Evolutionary conservation across 1,140 invertebrate species (phyloP).

Genomic region (Penaeus indicus): DNA sequence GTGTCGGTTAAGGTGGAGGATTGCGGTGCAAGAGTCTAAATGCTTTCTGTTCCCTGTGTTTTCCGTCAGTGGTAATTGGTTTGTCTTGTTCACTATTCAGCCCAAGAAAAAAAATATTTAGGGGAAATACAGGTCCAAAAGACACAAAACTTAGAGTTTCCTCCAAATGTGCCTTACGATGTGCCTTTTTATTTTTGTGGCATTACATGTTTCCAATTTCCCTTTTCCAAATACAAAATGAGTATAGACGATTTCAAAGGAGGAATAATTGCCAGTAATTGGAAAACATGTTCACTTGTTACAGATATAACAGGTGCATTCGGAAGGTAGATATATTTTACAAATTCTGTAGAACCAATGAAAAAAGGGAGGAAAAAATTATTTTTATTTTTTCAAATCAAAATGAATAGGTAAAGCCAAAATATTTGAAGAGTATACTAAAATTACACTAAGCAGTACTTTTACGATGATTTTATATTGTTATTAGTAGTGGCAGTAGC

Average conservation of each 20-base stretch:
- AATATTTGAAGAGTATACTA: too few species aligned
- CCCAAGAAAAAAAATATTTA: constrained; percentile 27
- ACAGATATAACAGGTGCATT: constrained; percentile 8
- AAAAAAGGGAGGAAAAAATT: neutral
- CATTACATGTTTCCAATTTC: constrained; percentile 46
- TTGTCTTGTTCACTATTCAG: constrained; percentile 4
- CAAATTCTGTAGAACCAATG: neutral
- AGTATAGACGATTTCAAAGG: constrained; percentile 5
- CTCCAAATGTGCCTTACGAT: constrained; percentile 49
- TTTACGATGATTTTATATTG: too few species aligned
- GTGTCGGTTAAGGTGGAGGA: constrained; percentile 61
- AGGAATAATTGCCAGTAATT: constrained; percentile 12
- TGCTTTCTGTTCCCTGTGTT: constrained; percentile 5
- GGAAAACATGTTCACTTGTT: constrained; percentile 40
- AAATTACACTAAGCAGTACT: too few species aligned
- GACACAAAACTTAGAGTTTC: constrained; percentile 35
- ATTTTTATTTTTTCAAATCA: too few species aligned
- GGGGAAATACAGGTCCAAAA: neutral
- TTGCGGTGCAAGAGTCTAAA: constrained; percentile 47
- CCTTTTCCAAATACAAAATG: constrained; percentile 1
- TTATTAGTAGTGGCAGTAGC: too few species aligned
- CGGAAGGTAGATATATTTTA: neutral
- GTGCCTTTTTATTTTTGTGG: constrained; percentile 47
- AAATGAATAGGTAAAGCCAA: too few species aligned
- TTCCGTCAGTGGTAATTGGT: constrained; percentile 2